A percentile compares a stretch with the other conserved stretches of the same genome.
Evolutionary conservation across 2,113 vertebrate species (phyloP).

Genomic region (Mirounga angustirostris): DNA sequence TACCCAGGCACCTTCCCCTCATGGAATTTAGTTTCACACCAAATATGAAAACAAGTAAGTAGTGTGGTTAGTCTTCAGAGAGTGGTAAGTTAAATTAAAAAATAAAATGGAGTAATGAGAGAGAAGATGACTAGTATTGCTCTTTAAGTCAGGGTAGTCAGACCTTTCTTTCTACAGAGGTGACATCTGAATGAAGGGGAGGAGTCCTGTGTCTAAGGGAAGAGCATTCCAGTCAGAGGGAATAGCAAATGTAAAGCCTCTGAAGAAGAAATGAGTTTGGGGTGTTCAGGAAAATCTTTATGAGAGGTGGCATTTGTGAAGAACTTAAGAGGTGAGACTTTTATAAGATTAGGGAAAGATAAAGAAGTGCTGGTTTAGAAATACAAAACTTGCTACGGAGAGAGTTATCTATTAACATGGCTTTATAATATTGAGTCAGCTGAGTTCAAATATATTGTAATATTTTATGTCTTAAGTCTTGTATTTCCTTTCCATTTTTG

Average conservation of each 20-base stretch:
- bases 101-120: neutral
- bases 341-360: neutral
- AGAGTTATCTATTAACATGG: neutral
- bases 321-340: neutral
- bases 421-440: neutral
- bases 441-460: slow-evolving; percentile 34
- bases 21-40: neutral
- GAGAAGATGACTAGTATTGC: neutral
- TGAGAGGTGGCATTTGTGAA: neutral
- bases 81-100: neutral
- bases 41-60: slow-evolving; percentile 5
- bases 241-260: neutral
- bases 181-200: neutral
- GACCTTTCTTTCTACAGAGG: neutral
- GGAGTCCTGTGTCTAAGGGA: neutral
- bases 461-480: neutral
- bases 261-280: neutral
- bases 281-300: neutral
- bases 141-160: neutral
- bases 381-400: neutral
- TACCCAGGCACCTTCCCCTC: neutral
- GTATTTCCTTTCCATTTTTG: slow-evolving; percentile 26
- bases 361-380: slow-evolving; percentile 28
- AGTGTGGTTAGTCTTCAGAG: neutral
- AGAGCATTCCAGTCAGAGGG: neutral